Evolutionary conservation across 2,797 vertebrate genomes (phyloP).

Genomic region (Melanotaenia maccullochi): DNA sequence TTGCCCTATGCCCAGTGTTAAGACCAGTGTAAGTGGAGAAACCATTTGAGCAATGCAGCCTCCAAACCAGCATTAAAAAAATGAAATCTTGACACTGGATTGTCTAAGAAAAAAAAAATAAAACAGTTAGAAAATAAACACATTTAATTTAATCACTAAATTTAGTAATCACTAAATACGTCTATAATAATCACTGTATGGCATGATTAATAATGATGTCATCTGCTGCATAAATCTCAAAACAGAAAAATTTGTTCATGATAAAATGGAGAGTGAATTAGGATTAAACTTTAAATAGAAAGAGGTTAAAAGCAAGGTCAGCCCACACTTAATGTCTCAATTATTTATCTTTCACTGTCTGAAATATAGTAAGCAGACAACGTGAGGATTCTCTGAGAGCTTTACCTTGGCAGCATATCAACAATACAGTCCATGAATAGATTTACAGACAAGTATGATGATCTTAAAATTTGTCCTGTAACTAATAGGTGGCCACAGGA

Average conservation of each 20-base stretch:
- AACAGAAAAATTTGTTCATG: not conserved
- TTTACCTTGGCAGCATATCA: constrained; percentile 37
- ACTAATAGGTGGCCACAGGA: constrained; percentile 4
- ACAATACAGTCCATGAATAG: constrained; percentile 29
- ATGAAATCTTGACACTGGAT: too few species aligned
- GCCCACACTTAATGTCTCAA: not conserved
- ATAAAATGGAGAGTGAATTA: not conserved
- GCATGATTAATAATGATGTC: not conserved
- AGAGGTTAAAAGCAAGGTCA: not conserved
- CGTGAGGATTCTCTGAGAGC: constrained; percentile 2
- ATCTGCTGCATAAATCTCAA: not conserved
- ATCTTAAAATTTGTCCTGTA: constrained; percentile 19
- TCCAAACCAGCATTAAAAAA: too few species aligned
- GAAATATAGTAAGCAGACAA: constrained; percentile 5
- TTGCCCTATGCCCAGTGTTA: too few species aligned
- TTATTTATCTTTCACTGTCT: constrained; percentile 7
- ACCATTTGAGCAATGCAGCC: too few species aligned
- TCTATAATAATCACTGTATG: not conserved
- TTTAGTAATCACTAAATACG: not conserved
- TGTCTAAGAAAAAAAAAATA: too few species aligned
- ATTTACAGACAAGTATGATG: constrained; percentile 30
- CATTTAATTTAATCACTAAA: too few species aligned
- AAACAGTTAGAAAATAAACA: too few species aligned
- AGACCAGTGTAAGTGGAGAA: too few species aligned
- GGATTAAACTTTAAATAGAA: not conserved